Conservation (phyloP, 64 coral and sea anemone species). For the Dendrophyllia cribrosa region DNA sequence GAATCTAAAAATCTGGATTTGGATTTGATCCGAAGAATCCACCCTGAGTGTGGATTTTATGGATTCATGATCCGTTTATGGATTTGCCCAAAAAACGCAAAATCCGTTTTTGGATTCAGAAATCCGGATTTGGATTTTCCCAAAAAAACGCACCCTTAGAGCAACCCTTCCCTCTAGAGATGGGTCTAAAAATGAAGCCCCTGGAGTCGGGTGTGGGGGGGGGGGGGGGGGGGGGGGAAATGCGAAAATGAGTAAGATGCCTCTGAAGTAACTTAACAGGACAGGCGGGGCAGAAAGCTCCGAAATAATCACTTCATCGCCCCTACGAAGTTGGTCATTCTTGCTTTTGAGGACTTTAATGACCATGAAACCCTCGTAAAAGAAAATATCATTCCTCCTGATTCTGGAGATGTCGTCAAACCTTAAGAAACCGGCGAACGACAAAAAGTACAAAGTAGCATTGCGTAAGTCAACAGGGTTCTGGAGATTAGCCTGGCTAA, state of each 20-base stretch:
- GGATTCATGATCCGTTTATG: too few relatives aligned
- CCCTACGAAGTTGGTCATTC: too few relatives aligned
- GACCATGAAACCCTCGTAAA: constrained; percentile 22
- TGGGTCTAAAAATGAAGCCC: not conserved
- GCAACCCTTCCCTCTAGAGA: too few relatives aligned
- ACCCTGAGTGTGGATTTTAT: too few relatives aligned
- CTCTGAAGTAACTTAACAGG: constrained; percentile 2
- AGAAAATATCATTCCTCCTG: constrained; percentile 21
- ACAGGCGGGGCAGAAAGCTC: not conserved
- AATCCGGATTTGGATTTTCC: too few relatives aligned
- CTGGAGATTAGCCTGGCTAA: not conserved
- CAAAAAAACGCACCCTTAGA: too few relatives aligned
- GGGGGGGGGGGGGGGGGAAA: not conserved
- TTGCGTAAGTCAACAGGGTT: constrained; percentile 1
- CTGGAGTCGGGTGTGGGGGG: not conserved
- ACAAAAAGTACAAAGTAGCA: constrained; percentile 10
- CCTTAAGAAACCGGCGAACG: constrained; percentile 25
- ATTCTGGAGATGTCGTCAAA: not conserved
- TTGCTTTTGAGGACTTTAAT: not conserved
- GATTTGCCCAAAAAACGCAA: too few relatives aligned
- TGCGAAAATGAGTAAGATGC: not conserved
- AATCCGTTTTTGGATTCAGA: too few relatives aligned
- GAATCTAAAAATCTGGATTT: too few relatives aligned
- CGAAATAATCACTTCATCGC: not conserved
- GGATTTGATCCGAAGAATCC: too few relatives aligned